Evolutionary conservation across 2,888 invertebrate genomes (phyloP), one percentile per base, ranked within the genome.

Genomic region (Cryptus armator): DNA sequence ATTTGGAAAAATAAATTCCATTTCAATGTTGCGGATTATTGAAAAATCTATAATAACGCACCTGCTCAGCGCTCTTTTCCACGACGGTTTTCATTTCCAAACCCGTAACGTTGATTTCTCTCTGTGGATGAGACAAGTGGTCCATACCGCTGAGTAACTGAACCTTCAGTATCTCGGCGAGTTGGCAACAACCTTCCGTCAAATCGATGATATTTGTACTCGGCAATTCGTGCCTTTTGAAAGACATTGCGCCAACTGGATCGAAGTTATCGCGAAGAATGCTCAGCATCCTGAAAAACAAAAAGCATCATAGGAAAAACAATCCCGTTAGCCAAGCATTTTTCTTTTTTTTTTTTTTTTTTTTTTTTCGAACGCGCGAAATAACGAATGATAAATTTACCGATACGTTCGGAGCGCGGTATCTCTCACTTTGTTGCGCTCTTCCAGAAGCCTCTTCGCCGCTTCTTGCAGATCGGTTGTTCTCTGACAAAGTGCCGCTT

Each of bases 401-500:
- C 95, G 96, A 89, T 96, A 96, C 7, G 96, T 96, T 91, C 95
- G 95, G 5, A 96, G 90, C 85, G 96, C 94, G 91, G 95, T 95
- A 71, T 96, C 96, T 76, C 96, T 94, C 12, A 96, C 94, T 92
- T 95, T 94, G 86, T 95, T 95, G 75, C 96, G 95, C 91, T 98
- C 97, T 87, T 97, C 96, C 43, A 97, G 93, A 77, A 97, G 91
- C 86, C 95, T 95, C 92, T 96, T 96, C 85, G 97, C 94, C 48
- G 96, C 95, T 92, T 96, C 96, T 92, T 97, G 96, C 77, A 97
- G 94, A 87, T 96, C 96, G 44, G 95, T 95, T 72, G 96, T 95
- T 92, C 96, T 95, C 87, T 96, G 96, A 16, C 96, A 96, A 32
- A 98, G 94, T 77, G 96, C 95, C 68, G 97, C 97, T 93, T 98